Evolutionary conservation across 2,888 invertebrate genomes (phyloP).

Genomic region (Chrysina gloriosa): DNA sequence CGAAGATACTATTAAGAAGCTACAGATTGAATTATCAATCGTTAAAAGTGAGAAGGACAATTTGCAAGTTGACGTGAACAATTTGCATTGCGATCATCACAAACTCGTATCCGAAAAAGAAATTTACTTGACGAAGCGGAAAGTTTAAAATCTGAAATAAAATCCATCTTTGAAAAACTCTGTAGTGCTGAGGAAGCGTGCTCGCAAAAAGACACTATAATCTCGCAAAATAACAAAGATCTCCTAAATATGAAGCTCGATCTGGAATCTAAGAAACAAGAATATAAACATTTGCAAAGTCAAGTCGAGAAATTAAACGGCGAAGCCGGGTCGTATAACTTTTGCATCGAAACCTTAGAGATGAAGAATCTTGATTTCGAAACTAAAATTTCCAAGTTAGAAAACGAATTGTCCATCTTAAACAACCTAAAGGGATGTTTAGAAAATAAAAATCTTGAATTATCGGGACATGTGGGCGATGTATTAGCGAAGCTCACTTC

Average conservation of each 20-base stretch:
- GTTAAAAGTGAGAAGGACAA: constrained; percentile 30
- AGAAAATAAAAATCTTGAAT: constrained; percentile 44
- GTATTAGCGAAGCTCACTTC: constrained; percentile 42
- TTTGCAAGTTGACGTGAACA: constrained; percentile 24
- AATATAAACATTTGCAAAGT: constrained; percentile 29
- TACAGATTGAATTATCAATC: constrained; percentile 43
- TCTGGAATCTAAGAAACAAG: constrained; percentile 41
- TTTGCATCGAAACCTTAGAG: constrained; percentile 41
- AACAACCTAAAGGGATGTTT: constrained; percentile 41
- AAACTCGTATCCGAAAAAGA: constrained; percentile 44
- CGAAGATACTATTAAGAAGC: constrained; percentile 42
- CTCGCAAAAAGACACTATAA: constrained; percentile 38
- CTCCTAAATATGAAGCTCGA: constrained; percentile 43
- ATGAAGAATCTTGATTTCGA: constrained; percentile 39
- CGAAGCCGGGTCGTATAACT: constrained; percentile 30
- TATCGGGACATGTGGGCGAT: constrained; percentile 44
- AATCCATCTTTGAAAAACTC: constrained; percentile 31
- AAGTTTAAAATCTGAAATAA: constrained; percentile 36
- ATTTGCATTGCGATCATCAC: constrained; percentile 36
- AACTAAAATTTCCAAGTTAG: constrained; percentile 46
- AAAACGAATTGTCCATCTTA: constrained; percentile 44
- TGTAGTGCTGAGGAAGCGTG: constrained; percentile 39
- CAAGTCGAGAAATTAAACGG: constrained; percentile 32
- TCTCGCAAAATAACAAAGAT: constrained; percentile 41
- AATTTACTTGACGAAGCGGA: constrained; percentile 31